phyloP scores from a whole-genome alignment of 2,888 invertebrate genomes.

The Drosophila prolongata region DNA sequence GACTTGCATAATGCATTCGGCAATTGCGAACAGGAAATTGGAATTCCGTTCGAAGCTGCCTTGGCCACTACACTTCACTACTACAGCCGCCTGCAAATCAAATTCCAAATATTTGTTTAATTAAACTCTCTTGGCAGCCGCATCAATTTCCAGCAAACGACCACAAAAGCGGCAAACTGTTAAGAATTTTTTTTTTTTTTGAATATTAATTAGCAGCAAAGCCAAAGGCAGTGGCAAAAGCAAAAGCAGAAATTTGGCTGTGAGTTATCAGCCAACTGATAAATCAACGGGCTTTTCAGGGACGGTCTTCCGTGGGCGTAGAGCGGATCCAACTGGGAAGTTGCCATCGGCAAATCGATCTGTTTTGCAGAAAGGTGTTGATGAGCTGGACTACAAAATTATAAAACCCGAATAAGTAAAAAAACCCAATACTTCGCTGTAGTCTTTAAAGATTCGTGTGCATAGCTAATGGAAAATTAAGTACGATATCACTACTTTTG shows the following conservation, averaged over 20 bases:
- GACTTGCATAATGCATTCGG: constrained; percentile 30
- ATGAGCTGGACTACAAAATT: background rate
- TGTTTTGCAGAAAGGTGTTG: constrained; percentile 2
- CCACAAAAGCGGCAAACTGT: constrained; percentile 29
- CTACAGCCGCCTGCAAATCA: constrained; percentile 20
- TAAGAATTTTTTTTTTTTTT: constrained; percentile 37
- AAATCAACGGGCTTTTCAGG: background rate
- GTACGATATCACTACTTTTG: no score
- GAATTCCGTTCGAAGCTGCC: constrained; percentile 14
- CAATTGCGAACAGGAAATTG: constrained; percentile 45
- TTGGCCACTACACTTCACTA: background rate
- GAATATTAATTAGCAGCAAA: constrained; percentile 54
- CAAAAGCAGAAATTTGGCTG: background rate
- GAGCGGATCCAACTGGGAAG: constrained; percentile 8
- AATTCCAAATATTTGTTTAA: constrained; percentile 51
- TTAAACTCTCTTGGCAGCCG: constrained; percentile 44
- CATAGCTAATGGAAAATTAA: no score
- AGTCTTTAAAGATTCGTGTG: no score
- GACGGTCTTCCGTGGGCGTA: background rate
- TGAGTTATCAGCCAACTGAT: constrained; percentile 41
- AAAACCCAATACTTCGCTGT: no score
- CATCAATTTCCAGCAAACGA: constrained; percentile 13
- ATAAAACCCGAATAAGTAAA: no score
- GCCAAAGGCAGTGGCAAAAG: constrained; percentile 10
- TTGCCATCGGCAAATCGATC: constrained; percentile 16